phyloP scores from a whole-genome alignment of 2,888 invertebrate species.

The Phyllotreta striolata region DNA sequence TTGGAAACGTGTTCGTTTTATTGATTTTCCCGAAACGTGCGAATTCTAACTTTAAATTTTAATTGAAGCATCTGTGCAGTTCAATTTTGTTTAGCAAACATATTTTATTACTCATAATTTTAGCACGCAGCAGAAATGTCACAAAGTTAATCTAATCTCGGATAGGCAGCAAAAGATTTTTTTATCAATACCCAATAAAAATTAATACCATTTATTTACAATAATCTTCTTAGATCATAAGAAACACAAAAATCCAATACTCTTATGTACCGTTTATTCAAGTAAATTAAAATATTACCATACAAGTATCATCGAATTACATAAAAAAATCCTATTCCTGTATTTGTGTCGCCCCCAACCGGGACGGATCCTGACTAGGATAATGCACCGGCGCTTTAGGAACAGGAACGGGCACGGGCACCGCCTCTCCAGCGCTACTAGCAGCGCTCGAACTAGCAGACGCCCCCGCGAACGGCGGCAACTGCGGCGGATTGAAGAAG shows the following conservation, averaged over 20 bases:
- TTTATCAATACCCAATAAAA: too few relatives aligned
- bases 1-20: conserved; percentile 4
- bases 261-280: too few relatives aligned
- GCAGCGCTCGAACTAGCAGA: conserved; percentile 56
- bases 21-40: neutral
- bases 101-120: neutral
- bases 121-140: too few relatives aligned
- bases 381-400: conserved; percentile 78
- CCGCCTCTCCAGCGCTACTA: conserved; percentile 27
- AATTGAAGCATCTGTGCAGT: conserved; percentile 2
- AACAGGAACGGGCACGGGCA: conserved; percentile 49
- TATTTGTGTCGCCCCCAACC: conserved; percentile 76
- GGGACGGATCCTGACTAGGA: conserved; percentile 96
- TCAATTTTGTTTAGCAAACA: conserved; percentile 3
- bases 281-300: too few relatives aligned
- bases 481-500: conserved; percentile 60
- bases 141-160: too few relatives aligned
- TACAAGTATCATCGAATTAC: too few relatives aligned
- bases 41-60: conserved; percentile 6
- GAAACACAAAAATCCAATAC: too few relatives aligned
- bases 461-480: conserved; percentile 58
- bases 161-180: too few relatives aligned
- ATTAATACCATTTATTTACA: too few relatives aligned
- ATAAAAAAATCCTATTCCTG: conserved; percentile 43
- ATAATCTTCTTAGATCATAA: too few relatives aligned